Evolutionary conservation across 2,113 vertebrate species (phyloP).

Genomic region (Nothoprocta pentlandii): DNA sequence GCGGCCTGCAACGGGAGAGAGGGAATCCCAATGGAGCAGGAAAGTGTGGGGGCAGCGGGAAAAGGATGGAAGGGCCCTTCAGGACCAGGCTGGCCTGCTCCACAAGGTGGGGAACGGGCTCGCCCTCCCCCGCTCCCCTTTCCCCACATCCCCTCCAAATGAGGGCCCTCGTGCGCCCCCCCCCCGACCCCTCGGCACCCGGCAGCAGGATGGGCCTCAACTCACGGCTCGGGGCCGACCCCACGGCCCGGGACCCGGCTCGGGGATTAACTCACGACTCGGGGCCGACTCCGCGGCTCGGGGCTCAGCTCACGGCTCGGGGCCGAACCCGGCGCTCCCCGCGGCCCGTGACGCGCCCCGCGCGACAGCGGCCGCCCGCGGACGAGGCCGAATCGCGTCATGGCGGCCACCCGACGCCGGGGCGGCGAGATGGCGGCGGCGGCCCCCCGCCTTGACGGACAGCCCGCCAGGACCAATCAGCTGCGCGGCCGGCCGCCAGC

Average conservation of each 20-base stretch:
- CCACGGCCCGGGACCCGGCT: not conserved
- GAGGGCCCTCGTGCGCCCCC: too few relatives aligned
- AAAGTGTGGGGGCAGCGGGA: too few relatives aligned
- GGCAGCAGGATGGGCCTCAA: not conserved
- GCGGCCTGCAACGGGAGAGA: too few relatives aligned
- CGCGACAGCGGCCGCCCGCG: not conserved
- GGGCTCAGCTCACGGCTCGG: not conserved
- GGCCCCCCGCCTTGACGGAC: not conserved
- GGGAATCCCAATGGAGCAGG: too few relatives aligned
- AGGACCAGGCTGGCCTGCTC: not conserved
- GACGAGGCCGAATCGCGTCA: accelerated
- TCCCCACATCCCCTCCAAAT: not conserved
- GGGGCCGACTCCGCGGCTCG: too few relatives aligned
- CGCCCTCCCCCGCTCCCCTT: too few relatives aligned
- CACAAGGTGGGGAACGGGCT: not conserved
- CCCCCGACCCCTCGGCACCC: not conserved
- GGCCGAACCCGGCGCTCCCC: not conserved
- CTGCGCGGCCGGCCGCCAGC: accelerated
- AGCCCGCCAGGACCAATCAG: accelerated
- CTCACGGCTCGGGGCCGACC: not conserved
- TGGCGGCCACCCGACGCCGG: accelerated
- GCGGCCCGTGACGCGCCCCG: accelerated
- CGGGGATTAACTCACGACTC: not conserved
- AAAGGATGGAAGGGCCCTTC: too few relatives aligned
- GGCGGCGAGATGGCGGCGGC: too few relatives aligned